phyloP scores from a whole-genome alignment of 2,888 invertebrate species.

The Amphipyra berbera region DNA sequence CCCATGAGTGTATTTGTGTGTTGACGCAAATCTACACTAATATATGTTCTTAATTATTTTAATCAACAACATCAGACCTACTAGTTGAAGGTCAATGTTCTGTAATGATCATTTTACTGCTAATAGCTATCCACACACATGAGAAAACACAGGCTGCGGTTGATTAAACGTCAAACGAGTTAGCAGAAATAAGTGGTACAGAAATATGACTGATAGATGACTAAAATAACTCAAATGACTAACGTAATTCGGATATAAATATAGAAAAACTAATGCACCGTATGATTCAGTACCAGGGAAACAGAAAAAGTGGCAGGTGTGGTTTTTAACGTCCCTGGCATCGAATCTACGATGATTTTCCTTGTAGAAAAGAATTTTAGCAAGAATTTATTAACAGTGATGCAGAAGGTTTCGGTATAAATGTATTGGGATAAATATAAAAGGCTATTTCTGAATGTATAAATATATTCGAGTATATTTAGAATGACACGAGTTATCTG shows the following conservation, averaged over 20 bases:
- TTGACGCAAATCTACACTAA: too few species aligned
- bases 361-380: constrained; percentile 41
- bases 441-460: constrained; percentile 48
- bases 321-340: constrained; percentile 49
- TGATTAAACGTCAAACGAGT: constrained; percentile 46
- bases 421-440: constrained; percentile 55
- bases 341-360: constrained; percentile 20
- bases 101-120: constrained; percentile 29
- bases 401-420: constrained; percentile 42
- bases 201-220: constrained; percentile 39
- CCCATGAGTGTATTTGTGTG: too few species aligned
- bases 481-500: constrained; percentile 60
- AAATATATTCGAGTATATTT: constrained; percentile 58
- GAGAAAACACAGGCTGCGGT: constrained; percentile 37
- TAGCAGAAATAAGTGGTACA: constrained; percentile 41
- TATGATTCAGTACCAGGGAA: constrained; percentile 46
- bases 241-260: constrained; percentile 52
- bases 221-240: constrained; percentile 48
- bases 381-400: constrained; percentile 36
- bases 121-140: constrained; percentile 30
- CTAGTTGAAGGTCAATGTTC: constrained; percentile 47
- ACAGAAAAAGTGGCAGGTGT: constrained; percentile 52
- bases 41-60: too few species aligned
- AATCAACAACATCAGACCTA: constrained; percentile 9
- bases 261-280: constrained; percentile 47